These are phyloP conservation scores for Ceraclea dissimilis DNA, from an alignment of 2,888 invertebrate genomes.

Conservation along the genomic window DNA sequence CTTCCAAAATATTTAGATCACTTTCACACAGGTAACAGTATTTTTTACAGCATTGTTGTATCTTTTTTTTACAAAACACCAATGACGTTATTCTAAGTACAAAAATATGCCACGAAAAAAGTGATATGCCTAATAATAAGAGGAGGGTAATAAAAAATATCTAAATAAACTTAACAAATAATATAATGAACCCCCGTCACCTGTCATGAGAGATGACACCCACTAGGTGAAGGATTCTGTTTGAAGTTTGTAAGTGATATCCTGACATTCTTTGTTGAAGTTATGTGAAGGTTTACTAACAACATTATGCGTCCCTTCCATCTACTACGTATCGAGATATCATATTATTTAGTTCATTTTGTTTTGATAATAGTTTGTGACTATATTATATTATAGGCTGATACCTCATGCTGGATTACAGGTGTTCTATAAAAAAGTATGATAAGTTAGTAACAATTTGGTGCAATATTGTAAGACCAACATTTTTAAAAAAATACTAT, in stretches of 20 bases:
- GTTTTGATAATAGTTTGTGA: not conserved
- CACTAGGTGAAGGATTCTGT: not conserved
- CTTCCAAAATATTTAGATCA: too few relatives aligned
- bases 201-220: conserved; percentile 1
- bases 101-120: too few relatives aligned
- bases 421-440: too few relatives aligned
- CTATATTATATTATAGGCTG: not conserved
- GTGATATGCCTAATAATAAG: not conserved
- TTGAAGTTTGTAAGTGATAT: not conserved
- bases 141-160: not conserved
- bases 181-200: conserved; percentile 2
- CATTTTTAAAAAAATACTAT: too few relatives aligned
- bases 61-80: too few relatives aligned
- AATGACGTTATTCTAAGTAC: too few relatives aligned
- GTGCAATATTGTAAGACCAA: too few relatives aligned
- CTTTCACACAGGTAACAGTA: too few relatives aligned
- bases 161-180: not conserved
- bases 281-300: not conserved
- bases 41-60: too few relatives aligned
- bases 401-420: not conserved
- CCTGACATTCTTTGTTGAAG: not conserved
- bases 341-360: not conserved
- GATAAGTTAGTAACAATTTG: too few relatives aligned
- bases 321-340: too few relatives aligned
- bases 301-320: too few relatives aligned